Base-by-base conservation (phyloP, 2,888 invertebrate genomes). In the Torymus aiolomorphi region DNA sequence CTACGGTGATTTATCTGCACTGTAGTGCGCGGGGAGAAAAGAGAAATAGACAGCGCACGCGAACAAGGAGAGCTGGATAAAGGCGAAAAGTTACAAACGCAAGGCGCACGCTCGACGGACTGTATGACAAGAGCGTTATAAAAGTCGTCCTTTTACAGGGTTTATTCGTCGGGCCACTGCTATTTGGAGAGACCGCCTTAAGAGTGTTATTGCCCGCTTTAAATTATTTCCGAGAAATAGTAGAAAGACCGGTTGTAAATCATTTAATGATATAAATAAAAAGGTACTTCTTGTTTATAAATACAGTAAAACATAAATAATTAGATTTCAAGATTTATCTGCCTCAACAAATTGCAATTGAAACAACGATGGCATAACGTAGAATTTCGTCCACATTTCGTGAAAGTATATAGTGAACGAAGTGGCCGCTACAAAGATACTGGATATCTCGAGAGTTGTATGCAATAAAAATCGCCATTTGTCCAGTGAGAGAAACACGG, bases 381-480 rank as follows among this genome's bases (percentile, higher is more conserved):
- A 2, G 20, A 20, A 20, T 20, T 20, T 20, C 20, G 20, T 20
- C 20, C 20, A 20, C 20, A 20, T 20, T 20, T 20, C 20, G 20
- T 20, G n/a, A 2, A 16, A 12, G 14, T 49, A 14, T 3, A 20
- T 24, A 14, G 52, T 2, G 3, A 54, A 61, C 18, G 2, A 62
- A 76, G 13, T n/a, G 20, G 18, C 24, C 11, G 8, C 57, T 49
- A 65, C 10, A 57, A 24, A 24, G 18, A 63, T 20, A 42, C 42
- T 4, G 24, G 12, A 13, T 13, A 12, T 24, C 57, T 20, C 59
- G n/a, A 16, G 54, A n/a, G 18, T 5, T 31, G 16, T 51, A 51
- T 2, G 57, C 54, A 54, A 56, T 76, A 63, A 76, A 69, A 76
- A 62, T 70, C 14, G 13, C 14, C 54, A 69, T 70, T 69, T 62